phyloP scores from a whole-genome alignment of 2,888 invertebrate species.

The Mesorhabditis sp. region DNA sequence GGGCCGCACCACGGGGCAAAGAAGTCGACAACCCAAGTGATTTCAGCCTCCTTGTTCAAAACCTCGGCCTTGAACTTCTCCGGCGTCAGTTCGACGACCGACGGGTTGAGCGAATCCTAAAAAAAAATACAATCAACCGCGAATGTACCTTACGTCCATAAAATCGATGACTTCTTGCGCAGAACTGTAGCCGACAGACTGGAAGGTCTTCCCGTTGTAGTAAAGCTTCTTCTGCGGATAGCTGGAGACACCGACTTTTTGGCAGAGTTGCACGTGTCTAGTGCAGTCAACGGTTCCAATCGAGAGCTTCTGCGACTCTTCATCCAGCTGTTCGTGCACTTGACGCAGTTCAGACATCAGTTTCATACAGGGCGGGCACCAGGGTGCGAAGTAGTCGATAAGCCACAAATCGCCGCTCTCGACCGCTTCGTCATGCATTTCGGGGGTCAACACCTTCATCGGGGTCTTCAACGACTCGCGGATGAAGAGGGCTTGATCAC shows the following conservation, averaged over 20 bases:
- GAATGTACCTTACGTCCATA: conserved; percentile 62
- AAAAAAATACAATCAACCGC: conserved; percentile 10
- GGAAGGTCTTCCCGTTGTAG: conserved; percentile 65
- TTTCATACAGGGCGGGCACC: conserved; percentile 75
- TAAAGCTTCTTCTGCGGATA: conserved; percentile 73
- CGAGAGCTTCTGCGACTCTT: conserved; percentile 16
- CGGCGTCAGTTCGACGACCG: conserved; percentile 66
- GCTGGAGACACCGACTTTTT: conserved; percentile 52
- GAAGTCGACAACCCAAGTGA: conserved; percentile 72
- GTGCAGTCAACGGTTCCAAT: conserved; percentile 51
- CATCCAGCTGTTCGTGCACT: conserved; percentile 64
- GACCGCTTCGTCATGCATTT: conserved; percentile 47
- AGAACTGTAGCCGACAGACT: conserved; percentile 67
- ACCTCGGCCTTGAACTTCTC: conserved; percentile 65
- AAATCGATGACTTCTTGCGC: conserved; percentile 69
- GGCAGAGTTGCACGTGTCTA: background rate
- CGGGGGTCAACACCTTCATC: conserved; percentile 57
- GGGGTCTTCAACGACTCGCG: background rate
- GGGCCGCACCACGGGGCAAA: conserved; percentile 76
- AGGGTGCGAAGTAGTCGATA: conserved; percentile 75
- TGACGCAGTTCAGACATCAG: conserved; percentile 71
- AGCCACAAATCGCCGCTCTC: conserved; percentile 65
- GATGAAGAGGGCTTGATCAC: background rate
- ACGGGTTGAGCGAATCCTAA: conserved; percentile 58
- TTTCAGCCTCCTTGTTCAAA: conserved; percentile 63